Conservation (phyloP, 2,797 vertebrate genomes). For the Taenioides sp. region DNA sequence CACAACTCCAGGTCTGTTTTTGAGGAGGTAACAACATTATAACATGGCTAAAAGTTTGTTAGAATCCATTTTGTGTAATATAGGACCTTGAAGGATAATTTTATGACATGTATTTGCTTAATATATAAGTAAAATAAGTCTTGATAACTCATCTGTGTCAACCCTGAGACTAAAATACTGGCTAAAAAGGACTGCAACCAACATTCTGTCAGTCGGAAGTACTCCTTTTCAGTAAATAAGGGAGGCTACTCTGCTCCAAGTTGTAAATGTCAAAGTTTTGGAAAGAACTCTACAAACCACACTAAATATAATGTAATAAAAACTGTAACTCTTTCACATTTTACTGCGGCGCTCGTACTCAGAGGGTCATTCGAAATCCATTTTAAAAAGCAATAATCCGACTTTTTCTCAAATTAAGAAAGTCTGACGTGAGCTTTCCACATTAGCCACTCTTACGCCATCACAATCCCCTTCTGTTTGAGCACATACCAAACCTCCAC, state of each 20-base stretch:
- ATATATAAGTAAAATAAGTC: too few species aligned
- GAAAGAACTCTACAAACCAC: slow-evolving; percentile 1
- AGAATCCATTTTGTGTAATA: too few species aligned
- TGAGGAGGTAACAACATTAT: too few species aligned
- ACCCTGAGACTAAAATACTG: too few species aligned
- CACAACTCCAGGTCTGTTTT: too few species aligned
- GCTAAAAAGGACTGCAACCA: too few species aligned
- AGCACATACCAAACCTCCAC: slow-evolving; percentile 49
- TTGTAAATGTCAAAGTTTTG: slow-evolving; percentile 19
- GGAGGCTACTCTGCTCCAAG: neutral
- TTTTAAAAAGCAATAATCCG: neutral
- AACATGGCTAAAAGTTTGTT: too few species aligned
- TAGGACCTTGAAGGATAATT: too few species aligned
- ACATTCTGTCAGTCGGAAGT: neutral
- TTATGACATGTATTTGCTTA: too few species aligned
- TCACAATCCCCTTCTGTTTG: slow-evolving; percentile 50
- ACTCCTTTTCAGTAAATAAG: neutral
- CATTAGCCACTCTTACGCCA: slow-evolving; percentile 4
- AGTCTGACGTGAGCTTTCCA: slow-evolving; percentile 16
- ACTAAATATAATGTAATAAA: slow-evolving; percentile 23
- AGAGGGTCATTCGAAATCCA: neutral
- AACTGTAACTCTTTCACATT: neutral
- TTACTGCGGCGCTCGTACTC: slow-evolving; percentile 19
- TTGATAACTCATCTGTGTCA: too few species aligned
- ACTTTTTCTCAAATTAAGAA: slow-evolving; percentile 7